phyloP scores from a whole-genome alignment of 1,140 invertebrate species.

The honey bee (Apis mellifera) region DNA sequence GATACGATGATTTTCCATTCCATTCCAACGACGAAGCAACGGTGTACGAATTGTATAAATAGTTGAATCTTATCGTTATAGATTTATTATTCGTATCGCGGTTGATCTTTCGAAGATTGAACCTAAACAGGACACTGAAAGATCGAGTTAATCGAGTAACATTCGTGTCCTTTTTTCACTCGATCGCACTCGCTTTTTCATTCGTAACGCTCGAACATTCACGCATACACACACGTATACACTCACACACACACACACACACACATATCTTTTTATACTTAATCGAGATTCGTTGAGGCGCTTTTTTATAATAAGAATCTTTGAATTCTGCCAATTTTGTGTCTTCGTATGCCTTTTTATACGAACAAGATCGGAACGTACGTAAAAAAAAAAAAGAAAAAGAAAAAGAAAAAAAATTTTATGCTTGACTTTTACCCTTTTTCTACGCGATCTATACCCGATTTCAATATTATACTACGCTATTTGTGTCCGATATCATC shows the following conservation, averaged over 20 bases:
- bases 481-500: background rate
- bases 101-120: background rate
- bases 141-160: background rate
- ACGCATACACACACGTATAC: background rate
- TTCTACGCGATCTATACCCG: conserved; percentile 8
- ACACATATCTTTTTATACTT: conserved; percentile 41
- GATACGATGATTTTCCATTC: background rate
- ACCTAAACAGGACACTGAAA: background rate
- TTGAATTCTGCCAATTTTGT: conserved; percentile 26
- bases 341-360: conserved; percentile 35
- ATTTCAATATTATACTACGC: background rate
- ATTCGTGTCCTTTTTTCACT: background rate
- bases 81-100: conserved; percentile 2
- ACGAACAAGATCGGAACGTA: conserved; percentile 22
- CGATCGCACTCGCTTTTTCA: conserved; percentile 25
- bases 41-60: conserved; percentile 41
- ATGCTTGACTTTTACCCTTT: background rate
- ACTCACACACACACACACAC: background rate
- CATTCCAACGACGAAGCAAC: background rate
- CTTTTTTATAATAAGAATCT: conserved; percentile 21
- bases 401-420: background rate
- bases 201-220: background rate
- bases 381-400: background rate
- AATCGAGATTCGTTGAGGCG: conserved; percentile 18
- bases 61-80: conserved; percentile 31